phyloP scores from a whole-genome alignment of 2,797 vertebrate species.

The Huso huso region DNA sequence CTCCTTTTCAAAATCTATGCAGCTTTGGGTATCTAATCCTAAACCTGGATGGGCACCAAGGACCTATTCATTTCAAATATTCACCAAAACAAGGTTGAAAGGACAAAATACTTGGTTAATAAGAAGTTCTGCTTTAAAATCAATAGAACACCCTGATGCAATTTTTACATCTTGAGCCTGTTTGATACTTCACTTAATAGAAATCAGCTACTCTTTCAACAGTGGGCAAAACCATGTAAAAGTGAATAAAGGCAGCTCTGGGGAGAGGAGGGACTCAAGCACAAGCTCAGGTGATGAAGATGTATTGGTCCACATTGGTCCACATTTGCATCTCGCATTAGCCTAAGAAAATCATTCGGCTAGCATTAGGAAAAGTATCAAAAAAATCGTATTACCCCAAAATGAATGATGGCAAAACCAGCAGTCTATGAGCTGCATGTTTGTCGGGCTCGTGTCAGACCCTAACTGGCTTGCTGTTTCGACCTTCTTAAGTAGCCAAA shows the following conservation, averaged over 20 bases:
- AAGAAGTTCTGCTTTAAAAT: slow-evolving; percentile 25
- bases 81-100: not conserved
- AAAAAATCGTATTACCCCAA: slow-evolving; percentile 57
- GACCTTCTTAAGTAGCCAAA: slow-evolving; percentile 30
- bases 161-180: slow-evolving; percentile 63
- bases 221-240: slow-evolving; percentile 63
- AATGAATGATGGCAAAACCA: slow-evolving; percentile 61
- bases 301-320: slow-evolving; percentile 66
- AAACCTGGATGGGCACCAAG: not conserved
- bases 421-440: slow-evolving; percentile 9
- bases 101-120: slow-evolving; percentile 4
- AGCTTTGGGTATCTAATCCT: not conserved
- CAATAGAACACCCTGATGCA: slow-evolving; percentile 35
- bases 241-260: slow-evolving; percentile 61
- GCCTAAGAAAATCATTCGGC: slow-evolving; percentile 61
- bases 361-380: slow-evolving; percentile 53
- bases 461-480: slow-evolving; percentile 31
- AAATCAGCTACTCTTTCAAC: slow-evolving; percentile 60
- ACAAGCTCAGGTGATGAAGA: slow-evolving; percentile 71
- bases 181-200: slow-evolving; percentile 70
- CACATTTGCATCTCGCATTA: slow-evolving; percentile 75
- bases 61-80: not conserved
- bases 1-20: too few species aligned
- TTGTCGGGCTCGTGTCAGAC: slow-evolving; percentile 32
- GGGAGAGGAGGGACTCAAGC: slow-evolving; percentile 51